Percentiles rank a stretch among this genome's conserved stretches.
Evolutionary conservation across 2,888 invertebrate genomes (phyloP).

Genomic region (Pterostichus madidus): DNA sequence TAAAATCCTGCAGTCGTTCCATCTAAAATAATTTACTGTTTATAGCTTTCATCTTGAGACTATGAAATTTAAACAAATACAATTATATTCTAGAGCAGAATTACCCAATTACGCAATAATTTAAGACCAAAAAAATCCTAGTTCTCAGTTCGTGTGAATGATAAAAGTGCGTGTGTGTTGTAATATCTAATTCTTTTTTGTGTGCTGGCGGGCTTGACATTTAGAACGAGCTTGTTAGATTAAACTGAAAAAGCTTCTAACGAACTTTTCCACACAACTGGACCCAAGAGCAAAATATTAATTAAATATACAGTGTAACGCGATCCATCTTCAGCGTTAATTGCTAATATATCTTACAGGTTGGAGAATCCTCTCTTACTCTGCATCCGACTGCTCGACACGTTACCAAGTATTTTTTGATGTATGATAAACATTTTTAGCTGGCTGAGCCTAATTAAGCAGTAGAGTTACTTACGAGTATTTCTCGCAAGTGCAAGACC

Average conservation of each 20-base stretch:
- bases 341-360: constrained; percentile 61
- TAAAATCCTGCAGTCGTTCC: too few relatives aligned
- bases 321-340: constrained; percentile 57
- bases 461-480: background rate
- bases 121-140: background rate
- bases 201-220: constrained; percentile 19
- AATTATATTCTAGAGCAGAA: too few relatives aligned
- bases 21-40: too few relatives aligned
- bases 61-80: too few relatives aligned
- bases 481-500: background rate
- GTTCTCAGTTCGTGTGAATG: constrained; percentile 7
- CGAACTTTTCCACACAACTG: constrained; percentile 50
- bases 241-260: constrained; percentile 28
- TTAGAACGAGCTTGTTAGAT: constrained; percentile 51
- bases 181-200: constrained; percentile 7
- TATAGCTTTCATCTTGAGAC: too few relatives aligned
- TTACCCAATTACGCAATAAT: background rate
- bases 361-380: constrained; percentile 20
- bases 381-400: constrained; percentile 26
- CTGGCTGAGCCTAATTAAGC: constrained; percentile 30
- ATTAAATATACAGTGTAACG: constrained; percentile 60
- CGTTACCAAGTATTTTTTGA: constrained; percentile 36
- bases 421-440: constrained; percentile 54
- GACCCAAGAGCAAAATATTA: constrained; percentile 59
- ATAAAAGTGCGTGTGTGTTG: background rate